Evolutionary conservation across 2,797 vertebrate genomes (phyloP), one percentile per base, ranked within the genome.

Genomic region (Notolepis coatsorum): DNA sequence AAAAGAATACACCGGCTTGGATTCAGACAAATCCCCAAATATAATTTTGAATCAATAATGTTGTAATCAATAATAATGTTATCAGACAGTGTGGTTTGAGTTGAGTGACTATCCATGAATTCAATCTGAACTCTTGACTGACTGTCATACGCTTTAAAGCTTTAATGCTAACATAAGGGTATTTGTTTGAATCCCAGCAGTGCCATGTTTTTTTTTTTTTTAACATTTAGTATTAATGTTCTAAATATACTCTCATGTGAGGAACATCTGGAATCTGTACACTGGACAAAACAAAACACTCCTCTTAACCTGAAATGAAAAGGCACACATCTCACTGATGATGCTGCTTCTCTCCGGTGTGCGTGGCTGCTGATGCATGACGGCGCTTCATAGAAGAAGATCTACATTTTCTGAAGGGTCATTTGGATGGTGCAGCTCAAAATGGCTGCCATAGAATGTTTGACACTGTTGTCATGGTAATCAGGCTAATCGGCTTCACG

Each of bases 241-340:
- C 66, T 68, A 73, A 68, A 65, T 43, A 68, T 12, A 56, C 38
- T 50, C 23, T 57, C 18, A 39, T 41, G 17, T 60, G 28, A 52
- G 25, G 38, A 51, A 30, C 38, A 15, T 41, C 37, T 43, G 21
- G 43, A 62, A 54, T 54, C 15, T 41, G 42, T 20, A 61, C 38
- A 45, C 60, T 71, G 39, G 41, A 33, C 38, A 65, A 73, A 63
- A 50, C 31, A 30, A 47, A 52, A 58, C 38, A 48, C 45, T 64
- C 15, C 46, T 43, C 27, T 54, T 47, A 43, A 39, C 17, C 60
- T 71, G 49, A 63, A 75, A 57, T 55, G 58, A 63, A 31, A 83
- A 87, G 81, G 78, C 82, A 88, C 81, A 61, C 79, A 80, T 77
- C 84, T 78, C 33, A 24, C n/a, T 37, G 25, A 63, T 77, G 77